Conservation (phyloP, 2,797 vertebrate genomes). For the Loris lydekkerianus region DNA sequence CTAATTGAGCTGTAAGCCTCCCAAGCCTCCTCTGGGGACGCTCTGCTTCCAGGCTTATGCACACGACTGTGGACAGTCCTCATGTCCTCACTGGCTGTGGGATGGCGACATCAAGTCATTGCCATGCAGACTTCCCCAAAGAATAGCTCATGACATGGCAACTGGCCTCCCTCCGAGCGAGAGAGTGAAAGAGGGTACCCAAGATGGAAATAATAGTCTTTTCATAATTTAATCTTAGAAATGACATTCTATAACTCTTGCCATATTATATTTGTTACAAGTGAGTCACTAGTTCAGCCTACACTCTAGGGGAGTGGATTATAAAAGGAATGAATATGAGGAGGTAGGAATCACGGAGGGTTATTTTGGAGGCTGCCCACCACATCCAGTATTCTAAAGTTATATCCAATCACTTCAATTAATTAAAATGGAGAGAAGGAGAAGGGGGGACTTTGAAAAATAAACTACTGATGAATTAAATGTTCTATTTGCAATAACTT, state of each 20-base stretch:
- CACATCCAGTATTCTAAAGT: background rate
- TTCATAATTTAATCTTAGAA: background rate
- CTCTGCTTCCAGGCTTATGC: background rate
- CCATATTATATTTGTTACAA: background rate
- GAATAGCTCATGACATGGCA: background rate
- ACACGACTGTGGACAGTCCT: background rate
- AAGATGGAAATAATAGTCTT: background rate
- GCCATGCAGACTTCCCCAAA: background rate
- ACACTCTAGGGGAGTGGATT: background rate
- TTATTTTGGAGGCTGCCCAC: background rate
- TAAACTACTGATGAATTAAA: background rate
- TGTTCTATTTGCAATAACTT: constrained; percentile 4
- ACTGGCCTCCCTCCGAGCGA: background rate
- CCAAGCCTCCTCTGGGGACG: background rate
- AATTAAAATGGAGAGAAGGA: background rate
- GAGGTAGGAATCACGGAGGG: background rate
- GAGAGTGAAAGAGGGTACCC: background rate
- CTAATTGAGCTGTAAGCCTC: background rate
- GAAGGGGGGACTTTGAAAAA: background rate
- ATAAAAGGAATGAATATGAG: background rate
- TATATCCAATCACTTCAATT: background rate
- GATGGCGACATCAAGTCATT: background rate
- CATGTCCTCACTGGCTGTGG: background rate
- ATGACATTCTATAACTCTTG: background rate
- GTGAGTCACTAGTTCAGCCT: background rate